Percentiles rank a stretch among this genome's conserved stretches.
Evolutionary conservation across 1,140 invertebrate genomes (phyloP).

Genomic region (Thereuonema tuberculata): DNA sequence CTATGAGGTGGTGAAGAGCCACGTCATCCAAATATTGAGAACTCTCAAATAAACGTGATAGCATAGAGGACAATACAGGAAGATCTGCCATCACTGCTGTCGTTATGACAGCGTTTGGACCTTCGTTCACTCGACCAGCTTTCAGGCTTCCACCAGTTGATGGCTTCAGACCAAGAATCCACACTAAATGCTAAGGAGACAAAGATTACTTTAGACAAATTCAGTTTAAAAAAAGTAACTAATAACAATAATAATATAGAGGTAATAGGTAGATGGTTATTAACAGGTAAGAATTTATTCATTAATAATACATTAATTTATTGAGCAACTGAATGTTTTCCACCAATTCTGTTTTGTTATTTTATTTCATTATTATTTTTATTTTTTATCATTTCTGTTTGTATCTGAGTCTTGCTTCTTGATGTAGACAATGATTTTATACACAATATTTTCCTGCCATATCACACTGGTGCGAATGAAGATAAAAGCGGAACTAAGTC

Average conservation of each 20-base stretch:
- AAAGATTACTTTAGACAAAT: conserved; percentile 1
- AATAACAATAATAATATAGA: conserved; percentile 1
- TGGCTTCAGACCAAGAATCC: conserved; percentile 93
- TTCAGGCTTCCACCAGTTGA: conserved; percentile 83
- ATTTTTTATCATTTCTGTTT: too few species aligned
- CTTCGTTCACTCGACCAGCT: conserved; percentile 41
- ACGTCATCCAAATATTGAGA: conserved; percentile 88
- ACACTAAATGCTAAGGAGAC: conserved; percentile 68
- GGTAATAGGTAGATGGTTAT: neutral
- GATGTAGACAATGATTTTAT: too few species aligned
- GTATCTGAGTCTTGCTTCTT: too few species aligned
- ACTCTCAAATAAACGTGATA: conserved; percentile 85
- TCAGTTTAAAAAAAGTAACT: neutral
- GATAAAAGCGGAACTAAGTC: too few species aligned
- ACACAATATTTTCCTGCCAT: too few species aligned
- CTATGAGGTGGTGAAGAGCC: conserved; percentile 88
- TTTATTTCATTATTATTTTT: neutral
- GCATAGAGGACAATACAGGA: conserved; percentile 80
- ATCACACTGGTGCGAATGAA: too few species aligned
- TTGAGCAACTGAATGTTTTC: neutral
- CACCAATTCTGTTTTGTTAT: neutral
- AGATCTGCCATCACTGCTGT: conserved; percentile 92
- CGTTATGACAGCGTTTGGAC: conserved; percentile 83
- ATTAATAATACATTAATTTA: too few species aligned
- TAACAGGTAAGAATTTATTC: neutral